These are phyloP conservation scores for Epinephelus fuscoguttatus DNA, from an alignment of 2,113 vertebrate genomes.

Conservation along the genomic window DNA sequence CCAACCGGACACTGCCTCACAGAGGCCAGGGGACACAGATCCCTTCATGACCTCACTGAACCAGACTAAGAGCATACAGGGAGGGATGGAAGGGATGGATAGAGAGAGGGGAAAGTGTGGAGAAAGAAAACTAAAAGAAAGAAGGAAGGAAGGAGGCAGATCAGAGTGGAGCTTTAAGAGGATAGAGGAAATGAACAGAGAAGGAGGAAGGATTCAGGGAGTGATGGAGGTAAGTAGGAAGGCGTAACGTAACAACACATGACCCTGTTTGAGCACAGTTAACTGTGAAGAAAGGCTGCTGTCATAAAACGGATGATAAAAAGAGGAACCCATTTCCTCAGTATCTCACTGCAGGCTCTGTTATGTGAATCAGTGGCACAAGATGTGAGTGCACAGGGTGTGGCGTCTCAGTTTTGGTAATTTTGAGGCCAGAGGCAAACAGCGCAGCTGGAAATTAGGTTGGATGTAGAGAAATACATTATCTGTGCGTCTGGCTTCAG, in stretches of 20 bases:
- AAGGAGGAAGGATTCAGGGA: conserved; percentile 27
- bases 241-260: conserved; percentile 3
- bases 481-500: conserved; percentile 64
- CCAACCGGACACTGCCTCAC: conserved; percentile 73
- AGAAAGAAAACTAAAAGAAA: conserved; percentile 21
- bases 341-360: conserved; percentile 42
- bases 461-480: conserved; percentile 74
- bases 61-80: conserved; percentile 9
- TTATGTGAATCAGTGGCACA: conserved; percentile 19
- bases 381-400: conserved; percentile 47
- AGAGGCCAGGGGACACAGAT: conserved; percentile 73
- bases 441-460: conserved; percentile 67
- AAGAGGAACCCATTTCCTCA: conserved; percentile 39
- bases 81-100: background rate
- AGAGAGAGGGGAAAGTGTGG: conserved; percentile 2
- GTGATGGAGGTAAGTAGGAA: conserved; percentile 13
- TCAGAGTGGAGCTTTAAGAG: conserved; percentile 14
- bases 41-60: conserved; percentile 68
- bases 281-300: conserved; percentile 56
- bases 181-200: conserved; percentile 17
- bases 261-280: conserved; percentile 31
- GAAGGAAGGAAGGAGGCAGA: background rate
- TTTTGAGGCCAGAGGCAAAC: conserved; percentile 63
- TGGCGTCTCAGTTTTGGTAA: conserved; percentile 58
- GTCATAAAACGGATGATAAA: conserved; percentile 63